phyloP scores from a whole-genome alignment of 2,797 vertebrate species.

The Malurus leucopterus region DNA sequence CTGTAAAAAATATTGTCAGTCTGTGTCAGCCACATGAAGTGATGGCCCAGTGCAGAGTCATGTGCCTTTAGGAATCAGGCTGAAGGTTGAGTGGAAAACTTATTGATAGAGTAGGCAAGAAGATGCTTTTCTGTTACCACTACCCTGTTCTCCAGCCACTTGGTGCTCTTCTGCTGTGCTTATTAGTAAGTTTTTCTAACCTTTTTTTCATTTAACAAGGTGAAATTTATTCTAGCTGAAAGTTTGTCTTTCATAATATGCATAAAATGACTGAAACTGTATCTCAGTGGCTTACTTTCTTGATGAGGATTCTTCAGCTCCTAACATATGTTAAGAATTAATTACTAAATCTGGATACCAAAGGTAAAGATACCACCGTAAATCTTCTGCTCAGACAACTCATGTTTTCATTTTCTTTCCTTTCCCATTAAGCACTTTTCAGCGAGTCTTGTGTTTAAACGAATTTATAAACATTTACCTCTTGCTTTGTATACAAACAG shows the following conservation, averaged over 20 bases:
- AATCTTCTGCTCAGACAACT: background rate
- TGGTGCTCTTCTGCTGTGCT: background rate
- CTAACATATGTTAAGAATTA: background rate
- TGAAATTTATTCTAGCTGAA: background rate
- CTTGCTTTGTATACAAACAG: background rate
- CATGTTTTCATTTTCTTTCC: background rate
- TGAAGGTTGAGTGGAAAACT: background rate
- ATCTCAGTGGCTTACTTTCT: background rate
- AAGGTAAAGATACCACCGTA: background rate
- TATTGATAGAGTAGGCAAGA: background rate
- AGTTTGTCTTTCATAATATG: background rate
- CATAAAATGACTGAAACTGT: background rate
- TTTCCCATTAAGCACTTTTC: background rate
- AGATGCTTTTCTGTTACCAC: background rate
- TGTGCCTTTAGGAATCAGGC: background rate
- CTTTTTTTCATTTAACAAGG: background rate
- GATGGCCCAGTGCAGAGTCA: background rate
- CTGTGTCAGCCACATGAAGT: background rate
- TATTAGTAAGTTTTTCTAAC: background rate
- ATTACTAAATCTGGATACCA: background rate
- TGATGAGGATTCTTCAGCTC: background rate
- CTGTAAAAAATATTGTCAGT: background rate
- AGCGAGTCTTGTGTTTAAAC: background rate
- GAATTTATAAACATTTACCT: background rate
- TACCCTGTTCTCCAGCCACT: background rate